Evolutionary conservation across 2,797 vertebrate species (phyloP), one percentile per base, ranked within the genome.

Genomic region (Chaunax sp.): DNA sequence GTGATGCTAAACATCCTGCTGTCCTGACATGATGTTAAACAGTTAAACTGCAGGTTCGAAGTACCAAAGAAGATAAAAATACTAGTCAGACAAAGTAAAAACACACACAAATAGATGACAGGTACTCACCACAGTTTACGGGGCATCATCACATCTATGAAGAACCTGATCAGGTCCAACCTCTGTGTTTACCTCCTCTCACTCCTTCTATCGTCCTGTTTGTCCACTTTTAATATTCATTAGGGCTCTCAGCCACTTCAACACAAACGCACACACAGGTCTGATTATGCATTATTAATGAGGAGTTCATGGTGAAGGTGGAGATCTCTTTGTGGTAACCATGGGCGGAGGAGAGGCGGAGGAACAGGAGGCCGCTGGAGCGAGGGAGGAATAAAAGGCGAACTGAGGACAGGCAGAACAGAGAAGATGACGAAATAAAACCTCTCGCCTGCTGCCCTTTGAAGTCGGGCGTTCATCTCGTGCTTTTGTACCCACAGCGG

Each of bases 201-300:
- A 5, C 9, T 9, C 28, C 28, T 30, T 9, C 28, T 30, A 5
- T 30, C 28, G 5, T 30, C 28, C 69, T 33, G 57, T 64, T 60
- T 52, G 57, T 65, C 67, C 74, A 74, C 75, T 85, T 65, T 35
- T 74, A 80, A 87, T 90, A 90, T 80, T 83, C 81, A 91, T 84
- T 85, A 52, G 72, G 60, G 77, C 74, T 74, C 72, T 46, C 63
- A 69, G 68, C 83, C 87, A 89, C 89, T 91, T 90, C 75, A 87
- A 82, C 78, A 90, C 85, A 86, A 92, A 89, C 69, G 43, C 41
- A 50, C 52, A 41, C 53, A n/a, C 44, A 16, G 62, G 61, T 68
- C 77, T 89, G 73, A 93, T 94, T 93, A 93, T 93, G 57, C 88
- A 49, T 40, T 89, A 83, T 89, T 91, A 92, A 92, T 88, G 87